phyloP scores from a whole-genome alignment of 2,797 vertebrate species.

The Monodelphis domestica region DNA sequence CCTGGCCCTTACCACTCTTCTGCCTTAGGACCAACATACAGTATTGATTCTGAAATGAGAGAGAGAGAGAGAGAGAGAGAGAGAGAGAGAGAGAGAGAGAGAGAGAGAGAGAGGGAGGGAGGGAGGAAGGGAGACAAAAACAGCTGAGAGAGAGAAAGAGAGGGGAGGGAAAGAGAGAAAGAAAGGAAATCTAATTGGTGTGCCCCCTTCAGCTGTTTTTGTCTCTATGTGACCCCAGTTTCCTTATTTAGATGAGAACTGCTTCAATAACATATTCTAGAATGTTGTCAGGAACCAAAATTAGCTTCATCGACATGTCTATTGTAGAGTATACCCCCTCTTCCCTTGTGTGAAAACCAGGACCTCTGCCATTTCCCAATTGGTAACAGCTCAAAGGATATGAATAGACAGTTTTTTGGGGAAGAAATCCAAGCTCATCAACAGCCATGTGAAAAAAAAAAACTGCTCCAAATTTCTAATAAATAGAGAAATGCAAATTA shows the following conservation, averaged over 20 bases:
- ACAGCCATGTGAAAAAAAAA: not conserved
- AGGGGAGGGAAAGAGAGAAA: no score
- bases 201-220: not conserved
- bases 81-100: no score
- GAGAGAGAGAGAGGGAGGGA: no score
- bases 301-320: not conserved
- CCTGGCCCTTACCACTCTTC: no score
- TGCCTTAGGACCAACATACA: no score
- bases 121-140: no score
- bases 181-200: not conserved
- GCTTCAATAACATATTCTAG: not conserved
- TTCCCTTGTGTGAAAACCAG: not conserved
- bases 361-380: not conserved
- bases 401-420: not conserved
- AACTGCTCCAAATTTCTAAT: not conserved
- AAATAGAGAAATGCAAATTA: not conserved
- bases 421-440: not conserved
- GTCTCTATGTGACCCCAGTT: not conserved
- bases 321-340: not conserved
- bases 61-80: no score
- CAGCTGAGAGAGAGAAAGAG: no score
- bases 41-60: no score
- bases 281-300: not conserved
- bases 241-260: not conserved
- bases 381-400: not conserved